Evolutionary conservation across 2,797 vertebrate genomes (phyloP).

Genomic region (Neoniphon sammara): DNA sequence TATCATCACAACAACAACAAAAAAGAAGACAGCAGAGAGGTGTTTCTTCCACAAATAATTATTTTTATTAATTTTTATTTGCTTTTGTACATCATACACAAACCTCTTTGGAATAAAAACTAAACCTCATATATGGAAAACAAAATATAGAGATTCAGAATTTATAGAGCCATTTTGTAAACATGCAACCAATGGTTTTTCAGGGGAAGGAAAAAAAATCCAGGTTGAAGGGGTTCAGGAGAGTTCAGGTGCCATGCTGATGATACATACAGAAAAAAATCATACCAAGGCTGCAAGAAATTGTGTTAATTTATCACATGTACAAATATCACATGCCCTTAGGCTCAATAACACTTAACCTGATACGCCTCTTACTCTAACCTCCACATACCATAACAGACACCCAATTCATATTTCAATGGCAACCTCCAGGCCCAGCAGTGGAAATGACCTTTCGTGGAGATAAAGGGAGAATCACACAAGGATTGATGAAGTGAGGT

Average conservation of each 20-base stretch:
- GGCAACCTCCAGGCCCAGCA: constrained; percentile 54
- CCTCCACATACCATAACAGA: constrained; percentile 65
- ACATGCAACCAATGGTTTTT: constrained; percentile 73
- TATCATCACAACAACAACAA: not conserved
- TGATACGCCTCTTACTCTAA: constrained; percentile 51
- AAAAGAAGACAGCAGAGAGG: constrained; percentile 30
- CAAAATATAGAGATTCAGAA: constrained; percentile 18
- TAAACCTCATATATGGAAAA: constrained; percentile 66
- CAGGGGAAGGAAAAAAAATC: constrained; percentile 39
- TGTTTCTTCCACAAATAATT: constrained; percentile 42
- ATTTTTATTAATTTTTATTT: constrained; percentile 78
- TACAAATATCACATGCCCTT: constrained; percentile 50
- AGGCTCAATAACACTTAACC: constrained; percentile 41
- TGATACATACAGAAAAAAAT: constrained; percentile 46
- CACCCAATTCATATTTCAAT: constrained; percentile 68
- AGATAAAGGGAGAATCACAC: constrained; percentile 69
- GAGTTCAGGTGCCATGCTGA: constrained; percentile 45
- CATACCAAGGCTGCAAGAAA: constrained; percentile 39
- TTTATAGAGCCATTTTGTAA: constrained; percentile 73
- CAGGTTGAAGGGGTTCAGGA: constrained; percentile 44
- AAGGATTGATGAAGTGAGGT: constrained; percentile 76
- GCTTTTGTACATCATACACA: constrained; percentile 76
- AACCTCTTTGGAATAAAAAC: constrained; percentile 80
- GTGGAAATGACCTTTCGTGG: constrained; percentile 71
- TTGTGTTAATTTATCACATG: constrained; percentile 54